These are phyloP conservation scores for Cydia pomonella DNA, from an alignment of 1,140 invertebrate genomes.

Conservation along the genomic window DNA sequence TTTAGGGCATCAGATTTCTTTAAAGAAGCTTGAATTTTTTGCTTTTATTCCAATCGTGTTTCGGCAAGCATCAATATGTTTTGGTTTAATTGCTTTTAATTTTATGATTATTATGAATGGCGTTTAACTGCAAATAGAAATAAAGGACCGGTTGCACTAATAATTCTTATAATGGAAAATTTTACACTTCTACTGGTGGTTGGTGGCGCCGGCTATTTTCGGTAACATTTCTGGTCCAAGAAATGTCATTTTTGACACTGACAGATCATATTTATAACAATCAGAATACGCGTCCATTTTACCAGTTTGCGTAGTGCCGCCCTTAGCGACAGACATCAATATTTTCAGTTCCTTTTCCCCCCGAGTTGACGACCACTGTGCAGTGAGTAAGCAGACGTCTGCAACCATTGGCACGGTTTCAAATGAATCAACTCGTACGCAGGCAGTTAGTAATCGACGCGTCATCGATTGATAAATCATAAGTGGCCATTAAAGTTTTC, in stretches of 20 bases:
- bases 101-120: not conserved
- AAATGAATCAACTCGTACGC: slow-evolving; percentile 23
- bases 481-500: slow-evolving; percentile 1
- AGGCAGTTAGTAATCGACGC: not conserved
- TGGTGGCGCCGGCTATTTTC: no score
- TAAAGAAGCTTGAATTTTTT: not conserved
- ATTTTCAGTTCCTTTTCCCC: not conserved
- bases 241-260: no score
- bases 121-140: not conserved
- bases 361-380: slow-evolving; percentile 6
- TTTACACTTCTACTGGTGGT: no score
- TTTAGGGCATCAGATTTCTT: slow-evolving; percentile 8
- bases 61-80: not conserved
- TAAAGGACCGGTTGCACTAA: no score
- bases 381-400: slow-evolving; percentile 25
- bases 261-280: not conserved
- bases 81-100: no score
- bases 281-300: not conserved
- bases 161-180: no score
- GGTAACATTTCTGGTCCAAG: no score
- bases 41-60: not conserved
- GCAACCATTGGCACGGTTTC: slow-evolving; percentile 25
- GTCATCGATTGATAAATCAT: slow-evolving; percentile 19
- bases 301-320: not conserved
- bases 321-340: not conserved